These are phyloP conservation scores for Lepus americanus DNA, from an alignment of 2,113 vertebrate genomes.

Conservation along the genomic window DNA sequence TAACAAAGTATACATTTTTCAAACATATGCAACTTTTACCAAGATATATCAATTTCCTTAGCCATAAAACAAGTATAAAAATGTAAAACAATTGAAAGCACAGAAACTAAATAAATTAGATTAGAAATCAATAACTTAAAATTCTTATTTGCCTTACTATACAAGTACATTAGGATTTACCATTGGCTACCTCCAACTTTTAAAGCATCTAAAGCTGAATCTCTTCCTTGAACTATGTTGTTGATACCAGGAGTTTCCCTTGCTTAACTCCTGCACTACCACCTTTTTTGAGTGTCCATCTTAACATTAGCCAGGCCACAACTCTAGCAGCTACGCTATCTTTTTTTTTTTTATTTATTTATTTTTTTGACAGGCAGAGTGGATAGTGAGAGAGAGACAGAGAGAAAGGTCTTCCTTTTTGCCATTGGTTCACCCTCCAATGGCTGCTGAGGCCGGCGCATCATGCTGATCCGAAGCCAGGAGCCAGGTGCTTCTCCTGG, in stretches of 20 bases:
- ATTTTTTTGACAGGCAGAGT: too few relatives aligned
- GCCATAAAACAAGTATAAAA: not conserved
- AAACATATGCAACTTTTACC: not conserved
- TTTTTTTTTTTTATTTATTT: not conserved
- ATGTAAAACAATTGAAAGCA: not conserved
- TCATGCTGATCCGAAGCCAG: too few relatives aligned
- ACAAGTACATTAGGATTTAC: not conserved
- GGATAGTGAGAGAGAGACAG: too few relatives aligned
- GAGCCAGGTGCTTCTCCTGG: too few relatives aligned
- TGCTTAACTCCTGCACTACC: not conserved
- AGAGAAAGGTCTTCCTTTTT: too few relatives aligned
- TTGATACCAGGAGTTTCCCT: not conserved
- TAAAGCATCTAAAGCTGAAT: not conserved
- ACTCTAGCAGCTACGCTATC: not conserved
- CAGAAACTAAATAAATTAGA: not conserved
- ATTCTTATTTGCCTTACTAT: not conserved
- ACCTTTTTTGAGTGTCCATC: not conserved
- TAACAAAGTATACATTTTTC: not conserved
- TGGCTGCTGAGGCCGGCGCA: too few relatives aligned
- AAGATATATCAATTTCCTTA: too few relatives aligned
- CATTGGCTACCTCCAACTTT: not conserved
- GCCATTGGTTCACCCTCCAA: too few relatives aligned
- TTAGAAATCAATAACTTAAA: not conserved
- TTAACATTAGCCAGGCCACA: not conserved
- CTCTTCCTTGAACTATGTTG: not conserved